A percentile compares a stretch with the other conserved stretches of the same genome.
These are phyloP conservation scores for Alauda arvensis DNA, from an alignment of 2,797 vertebrate species.

Conservation along the genomic window DNA sequence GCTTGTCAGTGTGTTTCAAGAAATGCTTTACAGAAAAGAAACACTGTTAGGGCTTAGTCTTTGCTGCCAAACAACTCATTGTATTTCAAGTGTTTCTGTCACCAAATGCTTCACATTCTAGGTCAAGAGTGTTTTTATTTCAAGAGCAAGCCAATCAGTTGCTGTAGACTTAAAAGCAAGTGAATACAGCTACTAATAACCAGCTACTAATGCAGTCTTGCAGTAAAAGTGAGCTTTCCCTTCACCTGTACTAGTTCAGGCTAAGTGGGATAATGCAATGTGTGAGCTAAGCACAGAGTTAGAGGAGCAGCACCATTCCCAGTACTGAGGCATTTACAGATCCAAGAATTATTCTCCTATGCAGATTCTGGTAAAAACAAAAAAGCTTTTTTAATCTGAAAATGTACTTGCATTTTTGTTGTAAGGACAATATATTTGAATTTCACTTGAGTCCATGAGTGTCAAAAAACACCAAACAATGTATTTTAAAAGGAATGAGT, in stretches of 20 bases:
- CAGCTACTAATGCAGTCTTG: neutral
- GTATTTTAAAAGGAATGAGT: neutral
- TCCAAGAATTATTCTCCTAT: neutral
- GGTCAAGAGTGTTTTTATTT: neutral
- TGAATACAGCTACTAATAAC: neutral
- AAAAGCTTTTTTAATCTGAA: neutral
- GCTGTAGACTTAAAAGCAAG: neutral
- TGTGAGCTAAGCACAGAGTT: neutral
- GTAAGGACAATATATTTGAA: neutral
- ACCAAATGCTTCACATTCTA: neutral
- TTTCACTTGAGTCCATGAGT: neutral
- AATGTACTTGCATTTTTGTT: neutral
- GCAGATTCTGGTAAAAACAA: neutral
- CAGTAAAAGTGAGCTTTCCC: neutral
- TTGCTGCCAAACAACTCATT: neutral
- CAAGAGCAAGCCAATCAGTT: neutral
- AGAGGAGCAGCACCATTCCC: neutral
- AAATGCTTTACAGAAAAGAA: neutral
- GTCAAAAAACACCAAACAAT: neutral
- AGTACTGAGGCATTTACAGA: neutral
- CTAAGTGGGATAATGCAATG: neutral
- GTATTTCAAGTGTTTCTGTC: neutral
- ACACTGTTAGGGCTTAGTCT: neutral
- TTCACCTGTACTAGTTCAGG: neutral
- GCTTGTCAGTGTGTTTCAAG: neutral